A percentile compares a stretch with the other conserved stretches of the same genome.
Evolutionary conservation across 1,140 invertebrate species (phyloP).

Genomic region (Micrasema minimum): DNA sequence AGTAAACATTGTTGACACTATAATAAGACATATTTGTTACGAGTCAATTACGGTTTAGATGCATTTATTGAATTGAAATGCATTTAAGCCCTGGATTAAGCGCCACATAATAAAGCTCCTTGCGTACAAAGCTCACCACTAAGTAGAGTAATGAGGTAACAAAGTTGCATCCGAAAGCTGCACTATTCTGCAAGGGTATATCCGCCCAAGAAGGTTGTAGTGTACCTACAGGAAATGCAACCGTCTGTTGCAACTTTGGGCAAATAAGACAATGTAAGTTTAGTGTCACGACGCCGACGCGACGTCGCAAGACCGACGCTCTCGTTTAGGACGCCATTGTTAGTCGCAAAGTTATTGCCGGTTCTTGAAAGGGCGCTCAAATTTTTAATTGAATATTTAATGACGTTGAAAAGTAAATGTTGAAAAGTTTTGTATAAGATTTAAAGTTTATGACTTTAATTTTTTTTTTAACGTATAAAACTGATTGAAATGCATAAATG

Average conservation of each 20-base stretch:
- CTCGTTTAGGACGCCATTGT: conserved; percentile 20
- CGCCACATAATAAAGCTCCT: conserved; percentile 43
- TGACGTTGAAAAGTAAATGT: too few species aligned
- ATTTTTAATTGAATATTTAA: too few species aligned
- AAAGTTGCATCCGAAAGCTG: conserved; percentile 45
- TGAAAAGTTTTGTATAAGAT: too few species aligned
- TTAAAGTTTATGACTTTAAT: too few species aligned
- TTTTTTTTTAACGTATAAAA: too few species aligned
- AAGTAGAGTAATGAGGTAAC: conserved; percentile 51
- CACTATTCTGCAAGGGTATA: conserved; percentile 19
- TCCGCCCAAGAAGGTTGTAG: conserved; percentile 14
- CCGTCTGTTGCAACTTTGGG: conserved; percentile 21
- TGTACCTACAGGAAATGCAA: conserved; percentile 22
- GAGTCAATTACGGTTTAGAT: too few species aligned
- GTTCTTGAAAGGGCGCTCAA: background rate
- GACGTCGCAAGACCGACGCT: conserved; percentile 6
- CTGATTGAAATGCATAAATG: too few species aligned
- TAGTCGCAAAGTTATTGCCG: background rate
- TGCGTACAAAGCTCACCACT: conserved; percentile 46
- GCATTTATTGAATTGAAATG: too few species aligned
- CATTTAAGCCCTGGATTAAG: too few species aligned
- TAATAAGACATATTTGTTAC: too few species aligned
- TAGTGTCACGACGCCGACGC: conserved; percentile 23
- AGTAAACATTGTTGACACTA: too few species aligned
- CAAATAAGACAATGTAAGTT: conserved; percentile 35